Conservation (phyloP, 2,797 vertebrate species). For the Melanotaenia pygmaea region DNA sequence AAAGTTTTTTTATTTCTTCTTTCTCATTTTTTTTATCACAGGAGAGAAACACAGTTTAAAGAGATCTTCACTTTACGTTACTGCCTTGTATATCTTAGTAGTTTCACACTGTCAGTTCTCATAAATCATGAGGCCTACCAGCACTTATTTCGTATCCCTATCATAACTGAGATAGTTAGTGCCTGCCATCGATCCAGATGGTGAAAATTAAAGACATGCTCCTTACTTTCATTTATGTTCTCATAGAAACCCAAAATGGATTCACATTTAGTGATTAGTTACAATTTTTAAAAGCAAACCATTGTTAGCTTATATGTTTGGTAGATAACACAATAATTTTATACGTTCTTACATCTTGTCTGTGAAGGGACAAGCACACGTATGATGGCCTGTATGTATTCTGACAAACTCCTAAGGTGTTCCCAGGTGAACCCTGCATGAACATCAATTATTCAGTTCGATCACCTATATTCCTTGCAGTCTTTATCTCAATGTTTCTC, state of each 20-base stretch:
- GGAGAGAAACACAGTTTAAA: conserved; percentile 32
- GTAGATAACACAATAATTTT: conserved; percentile 26
- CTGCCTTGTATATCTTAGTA: conserved; percentile 48
- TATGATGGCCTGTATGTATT: conserved; percentile 52
- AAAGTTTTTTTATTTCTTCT: conserved; percentile 9
- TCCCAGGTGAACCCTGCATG: conserved; percentile 69
- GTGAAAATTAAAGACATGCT: conserved; percentile 11
- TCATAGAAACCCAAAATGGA: background rate
- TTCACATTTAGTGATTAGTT: conserved; percentile 8
- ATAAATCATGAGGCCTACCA: conserved; percentile 42
- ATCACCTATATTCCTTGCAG: conserved; percentile 72
- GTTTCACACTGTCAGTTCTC: conserved; percentile 42
- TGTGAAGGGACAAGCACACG: conserved; percentile 31
- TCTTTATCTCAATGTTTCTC: conserved; percentile 65
- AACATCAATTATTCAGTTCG: conserved; percentile 84
- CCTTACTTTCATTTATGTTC: conserved; percentile 23
- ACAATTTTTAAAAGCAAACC: background rate
- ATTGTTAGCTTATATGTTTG: background rate
- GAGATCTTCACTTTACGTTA: conserved; percentile 32
- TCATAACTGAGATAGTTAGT: conserved; percentile 30
- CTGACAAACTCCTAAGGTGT: conserved; percentile 65
- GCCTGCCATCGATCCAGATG: conserved; percentile 27
- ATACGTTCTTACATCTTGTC: conserved; percentile 25
- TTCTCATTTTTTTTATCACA: background rate
- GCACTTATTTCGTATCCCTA: conserved; percentile 37